Evolutionary conservation across 2,888 invertebrate genomes (phyloP).

Genomic region (Teleiodes luculella): DNA sequence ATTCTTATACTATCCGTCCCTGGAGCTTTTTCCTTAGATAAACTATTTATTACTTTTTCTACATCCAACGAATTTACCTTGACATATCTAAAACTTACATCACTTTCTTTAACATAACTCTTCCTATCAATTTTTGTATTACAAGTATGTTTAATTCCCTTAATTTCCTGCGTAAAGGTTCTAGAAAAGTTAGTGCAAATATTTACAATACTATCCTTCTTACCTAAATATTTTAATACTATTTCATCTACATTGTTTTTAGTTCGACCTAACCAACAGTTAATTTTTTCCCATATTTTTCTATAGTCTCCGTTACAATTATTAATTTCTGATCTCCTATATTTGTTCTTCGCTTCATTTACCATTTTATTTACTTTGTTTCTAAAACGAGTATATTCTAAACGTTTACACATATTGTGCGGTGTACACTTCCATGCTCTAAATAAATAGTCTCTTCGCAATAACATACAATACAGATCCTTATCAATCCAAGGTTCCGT

Average conservation of each 20-base stretch:
- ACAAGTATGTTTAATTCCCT: neutral
- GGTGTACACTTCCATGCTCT: neutral
- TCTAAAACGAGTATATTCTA: neutral
- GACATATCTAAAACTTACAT: neutral
- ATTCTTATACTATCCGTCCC: neutral
- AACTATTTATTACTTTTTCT: neutral
- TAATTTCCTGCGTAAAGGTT: slow-evolving; percentile 1
- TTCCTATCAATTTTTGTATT: neutral
- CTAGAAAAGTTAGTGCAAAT: neutral
- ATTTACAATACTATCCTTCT: neutral
- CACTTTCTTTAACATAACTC: neutral
- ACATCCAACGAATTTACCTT: neutral
- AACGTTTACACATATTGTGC: neutral
- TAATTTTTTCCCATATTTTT: neutral
- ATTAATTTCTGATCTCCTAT: neutral
- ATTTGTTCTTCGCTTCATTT: neutral
- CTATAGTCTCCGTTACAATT: slow-evolving; percentile 1
- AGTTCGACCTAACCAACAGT: neutral
- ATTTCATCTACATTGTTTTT: neutral
- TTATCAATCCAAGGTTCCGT: neutral
- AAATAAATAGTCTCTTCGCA: neutral
- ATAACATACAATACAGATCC: neutral
- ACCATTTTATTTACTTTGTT: neutral
- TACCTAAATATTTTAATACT: neutral
- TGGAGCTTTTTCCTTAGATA: neutral